Conservation (phyloP, 2,888 invertebrate genomes). For the Sympetrum striolatum region DNA sequence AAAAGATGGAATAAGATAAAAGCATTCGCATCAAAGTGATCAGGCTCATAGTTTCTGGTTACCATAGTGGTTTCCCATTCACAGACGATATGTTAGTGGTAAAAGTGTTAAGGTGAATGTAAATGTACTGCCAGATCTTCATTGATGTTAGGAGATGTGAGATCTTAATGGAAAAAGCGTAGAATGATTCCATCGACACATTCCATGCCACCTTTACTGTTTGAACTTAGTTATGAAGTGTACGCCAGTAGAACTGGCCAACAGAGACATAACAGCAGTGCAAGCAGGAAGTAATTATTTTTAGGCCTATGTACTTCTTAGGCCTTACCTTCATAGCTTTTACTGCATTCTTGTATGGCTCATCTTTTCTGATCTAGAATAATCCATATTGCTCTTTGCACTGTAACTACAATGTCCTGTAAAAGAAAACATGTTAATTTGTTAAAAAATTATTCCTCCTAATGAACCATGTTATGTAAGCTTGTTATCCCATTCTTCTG, state of each 20-base stretch:
- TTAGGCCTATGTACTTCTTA: conserved; percentile 37
- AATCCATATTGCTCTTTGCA: conserved; percentile 33
- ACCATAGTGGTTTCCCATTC: conserved; percentile 30
- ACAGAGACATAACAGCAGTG: conserved; percentile 24
- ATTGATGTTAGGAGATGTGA: neutral
- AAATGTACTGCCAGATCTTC: conserved; percentile 22
- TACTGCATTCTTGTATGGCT: conserved; percentile 35
- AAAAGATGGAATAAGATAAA: conserved; percentile 20
- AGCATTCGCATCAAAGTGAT: conserved; percentile 25
- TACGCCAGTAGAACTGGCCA: neutral
- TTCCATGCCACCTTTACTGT: conserved; percentile 34
- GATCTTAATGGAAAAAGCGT: conserved; percentile 4
- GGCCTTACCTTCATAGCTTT: conserved; percentile 19
- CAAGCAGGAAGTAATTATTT: conserved; percentile 24
- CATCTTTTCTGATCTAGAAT: conserved; percentile 39
- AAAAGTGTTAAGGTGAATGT: neutral
- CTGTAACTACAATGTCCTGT: neutral
- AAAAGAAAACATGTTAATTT: conserved; percentile 17
- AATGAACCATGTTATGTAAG: conserved; percentile 28
- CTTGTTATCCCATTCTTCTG: conserved; percentile 29
- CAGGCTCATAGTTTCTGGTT: conserved; percentile 11
- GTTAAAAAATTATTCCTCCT: conserved; percentile 13
- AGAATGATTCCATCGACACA: conserved; percentile 29
- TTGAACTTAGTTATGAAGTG: conserved; percentile 15
- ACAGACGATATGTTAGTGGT: conserved; percentile 24